These are phyloP conservation scores for Chaenogobius annularis DNA, from an alignment of 2,113 vertebrate species.

Conservation along the genomic window DNA sequence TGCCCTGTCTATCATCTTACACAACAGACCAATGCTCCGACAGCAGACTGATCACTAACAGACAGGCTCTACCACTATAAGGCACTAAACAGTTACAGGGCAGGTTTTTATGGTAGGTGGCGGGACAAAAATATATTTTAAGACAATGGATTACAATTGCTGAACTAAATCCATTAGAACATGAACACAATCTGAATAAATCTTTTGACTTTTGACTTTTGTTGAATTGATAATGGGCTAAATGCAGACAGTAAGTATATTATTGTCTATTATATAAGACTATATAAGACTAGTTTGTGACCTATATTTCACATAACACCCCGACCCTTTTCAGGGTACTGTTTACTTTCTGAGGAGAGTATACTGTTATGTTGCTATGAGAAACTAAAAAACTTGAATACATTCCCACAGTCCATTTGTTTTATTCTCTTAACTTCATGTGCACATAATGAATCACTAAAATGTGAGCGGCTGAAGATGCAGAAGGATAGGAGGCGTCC, in stretches of 20 bases:
- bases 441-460: constrained; percentile 98
- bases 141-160: too few species aligned
- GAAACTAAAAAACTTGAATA: constrained; percentile 41
- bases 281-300: not conserved
- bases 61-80: constrained; percentile 39
- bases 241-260: too few species aligned
- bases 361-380: constrained; percentile 42
- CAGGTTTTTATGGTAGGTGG: constrained; percentile 12
- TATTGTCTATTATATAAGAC: too few species aligned
- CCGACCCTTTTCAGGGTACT: constrained; percentile 31
- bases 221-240: not conserved
- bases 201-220: not conserved
- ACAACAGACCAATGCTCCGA: constrained; percentile 52
- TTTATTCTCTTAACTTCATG: constrained; percentile 82
- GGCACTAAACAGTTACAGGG: constrained; percentile 29
- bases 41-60: constrained; percentile 65
- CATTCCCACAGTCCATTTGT: constrained; percentile 22
- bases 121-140: constrained; percentile 6
- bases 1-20: constrained; percentile 38
- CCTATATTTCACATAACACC: not conserved
- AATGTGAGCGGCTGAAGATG: constrained; percentile 94
- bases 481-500: constrained; percentile 97
- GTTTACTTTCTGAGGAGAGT: constrained; percentile 40
- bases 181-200: too few species aligned
- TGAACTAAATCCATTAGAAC: too few species aligned